Evolutionary conservation across 2,888 invertebrate genomes (phyloP).

Genomic region (Caenorhabditis sp.): DNA sequence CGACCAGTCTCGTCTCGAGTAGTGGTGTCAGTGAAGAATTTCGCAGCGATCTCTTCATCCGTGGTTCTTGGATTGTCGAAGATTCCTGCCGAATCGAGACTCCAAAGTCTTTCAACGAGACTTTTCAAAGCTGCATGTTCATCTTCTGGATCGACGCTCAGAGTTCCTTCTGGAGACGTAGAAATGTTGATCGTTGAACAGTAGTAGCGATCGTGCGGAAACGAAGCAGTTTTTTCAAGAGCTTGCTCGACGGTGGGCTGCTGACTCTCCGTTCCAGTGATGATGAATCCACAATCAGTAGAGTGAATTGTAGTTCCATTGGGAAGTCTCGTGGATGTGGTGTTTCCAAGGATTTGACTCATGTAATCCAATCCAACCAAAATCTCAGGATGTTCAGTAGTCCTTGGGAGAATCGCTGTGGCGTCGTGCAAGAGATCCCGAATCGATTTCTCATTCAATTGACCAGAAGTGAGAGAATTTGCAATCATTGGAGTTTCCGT

Average conservation of each 20-base stretch:
- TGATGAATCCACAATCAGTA: slow-evolving; percentile 30
- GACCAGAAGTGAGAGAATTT: neutral
- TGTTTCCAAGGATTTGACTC: slow-evolving; percentile 16
- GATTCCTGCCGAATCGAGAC: slow-evolving; percentile 31
- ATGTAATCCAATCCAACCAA: slow-evolving; percentile 45
- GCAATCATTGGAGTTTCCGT: neutral
- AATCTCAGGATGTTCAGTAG: neutral
- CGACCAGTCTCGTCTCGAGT: slow-evolving; percentile 36
- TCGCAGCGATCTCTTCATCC: slow-evolving; percentile 33
- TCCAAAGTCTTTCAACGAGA: slow-evolving; percentile 31
- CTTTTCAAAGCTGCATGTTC: slow-evolving; percentile 12
- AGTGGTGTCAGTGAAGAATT: slow-evolving; percentile 38
- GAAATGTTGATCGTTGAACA: neutral
- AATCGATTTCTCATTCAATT: neutral
- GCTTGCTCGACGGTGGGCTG: neutral
- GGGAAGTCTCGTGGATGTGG: neutral
- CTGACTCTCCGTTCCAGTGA: slow-evolving; percentile 33
- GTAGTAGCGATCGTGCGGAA: neutral
- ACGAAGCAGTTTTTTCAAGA: neutral
- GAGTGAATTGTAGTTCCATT: slow-evolving; percentile 18
- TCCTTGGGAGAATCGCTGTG: neutral
- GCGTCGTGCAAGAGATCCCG: neutral
- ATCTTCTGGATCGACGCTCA: neutral
- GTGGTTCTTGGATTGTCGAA: slow-evolving; percentile 14
- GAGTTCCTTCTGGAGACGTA: slow-evolving; percentile 5